Evolutionary conservation across 37 sponge, comb jelly and placozoan species (phyloP), one percentile per base, ranked within the genome.

Genomic region (Ephydatia muelleri): DNA sequence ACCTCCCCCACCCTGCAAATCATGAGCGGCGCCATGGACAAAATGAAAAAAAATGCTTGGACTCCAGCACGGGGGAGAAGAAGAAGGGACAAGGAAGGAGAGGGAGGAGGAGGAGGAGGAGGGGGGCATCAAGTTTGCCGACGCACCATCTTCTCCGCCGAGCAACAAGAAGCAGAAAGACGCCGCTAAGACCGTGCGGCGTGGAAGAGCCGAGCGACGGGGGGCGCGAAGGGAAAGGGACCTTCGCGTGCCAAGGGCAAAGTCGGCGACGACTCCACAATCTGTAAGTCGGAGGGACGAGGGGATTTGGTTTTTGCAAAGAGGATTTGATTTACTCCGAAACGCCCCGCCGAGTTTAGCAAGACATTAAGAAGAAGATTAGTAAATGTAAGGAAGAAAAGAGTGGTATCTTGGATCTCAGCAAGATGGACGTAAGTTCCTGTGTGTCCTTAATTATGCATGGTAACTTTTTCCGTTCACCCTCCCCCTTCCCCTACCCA

Each of bases 281-380:
- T 57, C 57, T 57, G 57, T 57, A 57, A 57, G 57, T 57, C 57
- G 47, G 47, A 43, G 47, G 6, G 47, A 8, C 6, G 47, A 8
- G 47, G 47, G 6, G 8, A 11, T 43, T 8, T n/a, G n/a, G n/a
- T n/a, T n/a, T n/a, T n/a, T n/a, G n/a, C n/a, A n/a, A n/a, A n/a
- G n/a, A n/a, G n/a, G n/a, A n/a, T n/a, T n/a, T n/a, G n/a, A 14
- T 1, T 57, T 57, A 19, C 16, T 19, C 19, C 57, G 57, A 57
- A 57, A 57, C 16, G 57, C 16, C n/a, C n/a, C 16, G 6, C 16
- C 19, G 57, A 14, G 19, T 32, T 66, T 65, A 48, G 13, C 73
- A 94, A 88, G 94, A 94, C 14, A 80, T 94, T 3, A 91, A 90
- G 76, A 94, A 91, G 88, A 91, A 94, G 89, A 91, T 96, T 57